phyloP scores from a whole-genome alignment of 2,888 invertebrate genomes.

The Seira sanloemensis region DNA sequence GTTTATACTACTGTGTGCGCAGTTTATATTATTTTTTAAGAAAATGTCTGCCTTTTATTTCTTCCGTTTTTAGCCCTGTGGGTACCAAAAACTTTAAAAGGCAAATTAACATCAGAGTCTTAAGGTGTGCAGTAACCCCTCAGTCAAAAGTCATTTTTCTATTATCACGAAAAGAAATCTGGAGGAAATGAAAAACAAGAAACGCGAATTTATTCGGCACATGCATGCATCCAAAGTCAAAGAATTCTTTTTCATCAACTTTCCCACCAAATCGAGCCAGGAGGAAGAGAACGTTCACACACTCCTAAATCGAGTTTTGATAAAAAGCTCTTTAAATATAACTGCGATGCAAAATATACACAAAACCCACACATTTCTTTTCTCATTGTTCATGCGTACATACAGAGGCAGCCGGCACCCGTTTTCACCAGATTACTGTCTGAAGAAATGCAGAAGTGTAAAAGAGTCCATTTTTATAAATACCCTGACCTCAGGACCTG shows the following conservation, averaged over 20 bases:
- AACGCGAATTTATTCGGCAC: conserved; percentile 38
- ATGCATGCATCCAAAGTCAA: conserved; percentile 25
- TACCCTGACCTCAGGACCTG: too few species aligned
- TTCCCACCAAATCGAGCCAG: conserved; percentile 34
- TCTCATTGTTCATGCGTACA: neutral
- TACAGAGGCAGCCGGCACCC: neutral
- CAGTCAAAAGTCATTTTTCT: neutral
- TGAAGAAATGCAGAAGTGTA: neutral
- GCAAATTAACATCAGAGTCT: too few species aligned
- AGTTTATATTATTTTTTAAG: too few species aligned
- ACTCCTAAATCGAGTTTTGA: neutral
- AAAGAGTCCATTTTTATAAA: neutral
- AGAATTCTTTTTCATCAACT: conserved; percentile 42
- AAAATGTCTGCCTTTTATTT: too few species aligned
- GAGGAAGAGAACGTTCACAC: conserved; percentile 41
- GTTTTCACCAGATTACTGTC: neutral
- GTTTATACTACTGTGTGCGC: too few species aligned
- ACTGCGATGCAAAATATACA: neutral
- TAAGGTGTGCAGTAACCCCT: too few species aligned
- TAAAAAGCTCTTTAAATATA: neutral
- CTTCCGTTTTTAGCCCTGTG: too few species aligned
- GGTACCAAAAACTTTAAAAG: too few species aligned
- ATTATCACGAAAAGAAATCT: conserved; percentile 53
- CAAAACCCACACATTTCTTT: neutral
- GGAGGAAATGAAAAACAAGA: conserved; percentile 33